These are phyloP conservation scores for Onthophagus taurus DNA, from an alignment of 1,140 invertebrate species.

Conservation along the genomic window DNA sequence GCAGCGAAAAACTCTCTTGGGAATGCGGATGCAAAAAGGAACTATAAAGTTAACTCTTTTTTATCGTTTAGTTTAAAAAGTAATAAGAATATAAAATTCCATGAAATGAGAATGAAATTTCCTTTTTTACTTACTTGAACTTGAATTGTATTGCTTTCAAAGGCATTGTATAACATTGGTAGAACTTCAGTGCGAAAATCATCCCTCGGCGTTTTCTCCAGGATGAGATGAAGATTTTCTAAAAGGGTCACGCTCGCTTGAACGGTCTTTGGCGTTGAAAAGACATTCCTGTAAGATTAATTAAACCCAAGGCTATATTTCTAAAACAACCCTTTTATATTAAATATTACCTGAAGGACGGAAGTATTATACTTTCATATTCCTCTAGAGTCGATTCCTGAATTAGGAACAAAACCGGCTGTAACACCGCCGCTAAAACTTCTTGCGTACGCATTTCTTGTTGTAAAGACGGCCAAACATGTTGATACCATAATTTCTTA, in stretches of 20 bases:
- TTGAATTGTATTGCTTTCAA: conserved; percentile 86
- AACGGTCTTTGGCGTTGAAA: conserved; percentile 76
- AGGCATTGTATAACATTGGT: conserved; percentile 78
- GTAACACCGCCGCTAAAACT: conserved; percentile 77
- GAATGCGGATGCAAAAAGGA: too few relatives aligned
- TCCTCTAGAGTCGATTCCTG: conserved; percentile 75
- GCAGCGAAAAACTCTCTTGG: too few relatives aligned
- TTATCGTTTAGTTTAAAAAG: too few relatives aligned
- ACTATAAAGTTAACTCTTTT: too few relatives aligned
- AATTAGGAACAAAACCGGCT: conserved; percentile 80
- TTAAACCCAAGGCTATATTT: too few relatives aligned
- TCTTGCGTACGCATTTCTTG: conserved; percentile 77
- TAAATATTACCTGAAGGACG: conserved; percentile 59
- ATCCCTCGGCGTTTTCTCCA: conserved; percentile 76
- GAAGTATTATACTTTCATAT: conserved; percentile 73
- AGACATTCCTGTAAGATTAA: conserved; percentile 49
- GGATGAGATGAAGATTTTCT: conserved; percentile 84
- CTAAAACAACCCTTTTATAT: too few relatives aligned
- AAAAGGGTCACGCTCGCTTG: conserved; percentile 84
- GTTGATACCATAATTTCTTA: conserved; percentile 93
- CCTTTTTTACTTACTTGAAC: conserved; percentile 80
- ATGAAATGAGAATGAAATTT: too few relatives aligned
- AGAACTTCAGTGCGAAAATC: conserved; percentile 75
- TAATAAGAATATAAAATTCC: too few relatives aligned
- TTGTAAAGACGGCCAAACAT: conserved; percentile 84